Evolutionary conservation across 2,113 vertebrate genomes (phyloP).

Genomic region (Gallinago paraguaiae): DNA sequence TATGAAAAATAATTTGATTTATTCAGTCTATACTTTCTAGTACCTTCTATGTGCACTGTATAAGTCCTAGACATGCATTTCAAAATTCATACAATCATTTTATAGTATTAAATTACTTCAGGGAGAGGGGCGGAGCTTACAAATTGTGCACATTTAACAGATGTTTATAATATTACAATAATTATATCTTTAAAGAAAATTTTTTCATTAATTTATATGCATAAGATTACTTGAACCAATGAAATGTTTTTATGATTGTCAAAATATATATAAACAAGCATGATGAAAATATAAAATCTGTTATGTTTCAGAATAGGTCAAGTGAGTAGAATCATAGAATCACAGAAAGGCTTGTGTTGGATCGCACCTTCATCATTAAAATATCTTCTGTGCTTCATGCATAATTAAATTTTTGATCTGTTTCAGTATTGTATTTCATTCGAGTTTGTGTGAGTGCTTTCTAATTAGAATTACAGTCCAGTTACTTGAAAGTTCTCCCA

Average conservation of each 20-base stretch:
- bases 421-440: background rate
- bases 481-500: background rate
- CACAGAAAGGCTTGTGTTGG: background rate
- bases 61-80: background rate
- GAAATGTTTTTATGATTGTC: background rate
- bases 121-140: background rate
- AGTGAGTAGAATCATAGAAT: background rate
- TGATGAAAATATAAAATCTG: background rate
- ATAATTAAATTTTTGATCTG: background rate
- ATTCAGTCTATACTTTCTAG: background rate
- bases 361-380: background rate
- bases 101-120: background rate
- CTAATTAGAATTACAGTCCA: background rate
- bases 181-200: background rate
- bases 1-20: background rate
- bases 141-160: background rate
- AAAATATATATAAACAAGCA: background rate
- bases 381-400: background rate
- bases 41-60: background rate
- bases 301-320: background rate
- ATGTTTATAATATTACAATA: background rate
- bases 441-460: background rate
- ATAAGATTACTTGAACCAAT: background rate
- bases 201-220: background rate
- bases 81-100: background rate